Evolutionary conservation across 2,797 vertebrate species (phyloP).

Genomic region (Dicrostonyx torquatus): DNA sequence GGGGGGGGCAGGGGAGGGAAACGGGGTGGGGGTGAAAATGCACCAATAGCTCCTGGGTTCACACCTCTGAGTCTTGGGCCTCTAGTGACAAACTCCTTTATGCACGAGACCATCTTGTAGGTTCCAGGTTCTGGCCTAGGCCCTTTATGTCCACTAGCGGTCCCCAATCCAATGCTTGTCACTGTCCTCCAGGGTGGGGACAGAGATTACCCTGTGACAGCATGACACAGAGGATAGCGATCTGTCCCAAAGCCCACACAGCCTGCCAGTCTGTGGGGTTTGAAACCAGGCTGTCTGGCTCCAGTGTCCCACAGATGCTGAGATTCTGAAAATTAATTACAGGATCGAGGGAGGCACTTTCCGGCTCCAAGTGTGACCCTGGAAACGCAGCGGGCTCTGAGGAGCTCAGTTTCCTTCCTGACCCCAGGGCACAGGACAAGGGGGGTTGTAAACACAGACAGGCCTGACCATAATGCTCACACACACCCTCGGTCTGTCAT

Average conservation of each 20-base stretch:
- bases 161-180: neutral
- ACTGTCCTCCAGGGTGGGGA: neutral
- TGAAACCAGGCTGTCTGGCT: neutral
- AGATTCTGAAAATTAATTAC: neutral
- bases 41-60: neutral
- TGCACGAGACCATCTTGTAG: neutral
- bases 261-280: neutral
- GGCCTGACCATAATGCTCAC: neutral
- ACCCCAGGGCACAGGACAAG: neutral
- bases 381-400: neutral
- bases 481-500: neutral
- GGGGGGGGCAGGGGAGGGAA: too few species aligned
- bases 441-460: neutral
- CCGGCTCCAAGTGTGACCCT: neutral
- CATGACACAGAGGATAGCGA: neutral
- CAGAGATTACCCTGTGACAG: neutral
- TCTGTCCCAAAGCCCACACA: neutral
- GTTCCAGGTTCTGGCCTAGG: neutral
- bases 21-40: neutral
- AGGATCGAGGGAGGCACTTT: neutral
- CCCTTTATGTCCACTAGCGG: neutral
- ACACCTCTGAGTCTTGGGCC: neutral
- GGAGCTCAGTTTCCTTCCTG: constrained; percentile 37
- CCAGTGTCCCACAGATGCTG: neutral
- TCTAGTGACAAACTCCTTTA: neutral